A percentile compares a stretch with the other conserved stretches of the same genome.
phyloP scores from a whole-genome alignment of 2,888 invertebrate genomes.

The Dorcus parallelipipedus region DNA sequence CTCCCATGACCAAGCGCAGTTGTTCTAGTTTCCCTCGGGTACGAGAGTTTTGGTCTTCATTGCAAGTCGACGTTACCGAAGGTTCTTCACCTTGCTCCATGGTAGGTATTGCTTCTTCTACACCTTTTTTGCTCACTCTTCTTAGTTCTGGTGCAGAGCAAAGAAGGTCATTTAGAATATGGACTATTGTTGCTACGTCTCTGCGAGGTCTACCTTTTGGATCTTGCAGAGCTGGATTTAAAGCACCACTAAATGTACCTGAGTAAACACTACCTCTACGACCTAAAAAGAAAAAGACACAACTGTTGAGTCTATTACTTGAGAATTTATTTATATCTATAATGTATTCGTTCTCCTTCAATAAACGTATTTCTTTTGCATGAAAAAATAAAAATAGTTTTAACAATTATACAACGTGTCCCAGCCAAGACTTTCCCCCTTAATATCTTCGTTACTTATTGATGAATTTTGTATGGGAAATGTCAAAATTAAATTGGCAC shows the following conservation, averaged over 20 bases:
- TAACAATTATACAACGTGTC: too few relatives aligned
- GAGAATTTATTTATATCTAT: too few relatives aligned
- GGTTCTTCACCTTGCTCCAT: constrained; percentile 29
- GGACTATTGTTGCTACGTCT: constrained; percentile 92
- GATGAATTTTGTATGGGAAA: too few relatives aligned
- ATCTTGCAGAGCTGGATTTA: constrained; percentile 91
- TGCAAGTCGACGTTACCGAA: constrained; percentile 26
- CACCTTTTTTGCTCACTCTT: constrained; percentile 37
- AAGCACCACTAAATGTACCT: constrained; percentile 92
- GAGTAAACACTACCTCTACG: constrained; percentile 94
- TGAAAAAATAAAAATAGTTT: too few relatives aligned
- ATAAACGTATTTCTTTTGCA: too few relatives aligned
- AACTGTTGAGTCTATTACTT: too few relatives aligned
- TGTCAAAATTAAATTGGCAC: too few relatives aligned
- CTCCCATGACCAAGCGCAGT: constrained; percentile 84
- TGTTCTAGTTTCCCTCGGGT: constrained; percentile 78
- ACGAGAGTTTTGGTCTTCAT: constrained; percentile 48
- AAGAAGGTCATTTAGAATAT: constrained; percentile 89
- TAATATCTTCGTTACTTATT: too few relatives aligned
- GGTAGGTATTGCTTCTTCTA: constrained; percentile 44
- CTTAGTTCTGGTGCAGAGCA: constrained; percentile 70
- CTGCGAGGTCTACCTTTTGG: constrained; percentile 87
- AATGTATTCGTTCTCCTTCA: too few relatives aligned
- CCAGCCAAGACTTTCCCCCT: too few relatives aligned
- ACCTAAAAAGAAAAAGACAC: constrained; percentile 76